Evolutionary conservation across 2,113 vertebrate genomes (phyloP).

Genomic region (Cyprinodon brontotheroides): DNA sequence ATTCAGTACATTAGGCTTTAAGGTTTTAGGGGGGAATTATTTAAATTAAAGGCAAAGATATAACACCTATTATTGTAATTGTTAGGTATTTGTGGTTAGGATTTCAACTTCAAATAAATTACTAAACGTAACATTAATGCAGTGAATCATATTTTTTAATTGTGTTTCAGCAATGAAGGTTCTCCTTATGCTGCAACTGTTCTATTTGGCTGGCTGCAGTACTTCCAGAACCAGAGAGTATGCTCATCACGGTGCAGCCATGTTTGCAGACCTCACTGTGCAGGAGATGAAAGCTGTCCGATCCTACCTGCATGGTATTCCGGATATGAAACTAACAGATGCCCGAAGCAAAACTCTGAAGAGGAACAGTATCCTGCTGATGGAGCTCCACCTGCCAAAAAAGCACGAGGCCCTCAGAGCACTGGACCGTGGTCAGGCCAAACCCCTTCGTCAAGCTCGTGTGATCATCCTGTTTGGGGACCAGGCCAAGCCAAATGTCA

Average conservation of each 20-base stretch:
- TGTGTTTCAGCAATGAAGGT: constrained; percentile 68
- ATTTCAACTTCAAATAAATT: neutral
- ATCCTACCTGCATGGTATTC: constrained; percentile 78
- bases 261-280: constrained; percentile 86
- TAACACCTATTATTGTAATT: neutral
- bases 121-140: neutral
- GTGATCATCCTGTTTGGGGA: constrained; percentile 86
- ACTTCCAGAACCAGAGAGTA: constrained; percentile 66
- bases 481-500: constrained; percentile 83
- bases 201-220: constrained; percentile 45
- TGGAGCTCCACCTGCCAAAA: constrained; percentile 86
- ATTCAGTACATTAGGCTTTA: neutral
- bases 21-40: neutral
- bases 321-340: constrained; percentile 77
- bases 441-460: constrained; percentile 81
- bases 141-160: neutral
- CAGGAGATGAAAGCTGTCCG: constrained; percentile 80
- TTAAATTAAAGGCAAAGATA: neutral
- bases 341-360: constrained; percentile 54
- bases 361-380: constrained; percentile 88
- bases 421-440: constrained; percentile 75
- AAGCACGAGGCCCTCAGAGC: constrained; percentile 83
- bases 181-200: constrained; percentile 57
- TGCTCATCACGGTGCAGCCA: constrained; percentile 78
- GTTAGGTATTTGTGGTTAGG: neutral